phyloP scores from a whole-genome alignment of 2,113 vertebrate genomes.

The Triplophysa tibetana region DNA sequence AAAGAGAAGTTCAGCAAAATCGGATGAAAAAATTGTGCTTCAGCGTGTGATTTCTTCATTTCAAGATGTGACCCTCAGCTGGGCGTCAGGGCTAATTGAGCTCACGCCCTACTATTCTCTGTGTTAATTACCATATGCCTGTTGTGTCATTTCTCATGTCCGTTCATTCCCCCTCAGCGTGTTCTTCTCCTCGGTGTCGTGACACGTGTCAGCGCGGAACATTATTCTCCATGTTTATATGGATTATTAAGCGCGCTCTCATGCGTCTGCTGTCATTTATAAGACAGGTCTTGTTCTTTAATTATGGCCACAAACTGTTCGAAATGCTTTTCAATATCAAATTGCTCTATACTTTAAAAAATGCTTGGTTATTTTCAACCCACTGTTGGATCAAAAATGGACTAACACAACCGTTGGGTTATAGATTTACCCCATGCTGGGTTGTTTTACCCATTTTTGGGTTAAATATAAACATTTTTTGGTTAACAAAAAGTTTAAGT shows the following conservation, averaged over 20 bases:
- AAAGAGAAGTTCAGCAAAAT: slow-evolving; percentile 12
- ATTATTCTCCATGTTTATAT: slow-evolving; percentile 7
- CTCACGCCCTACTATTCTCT: slow-evolving; percentile 20
- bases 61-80: slow-evolving; percentile 10
- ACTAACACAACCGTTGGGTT: too few species aligned
- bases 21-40: slow-evolving; percentile 6
- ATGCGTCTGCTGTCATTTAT: background rate
- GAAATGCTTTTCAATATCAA: background rate
- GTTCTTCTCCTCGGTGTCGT: background rate
- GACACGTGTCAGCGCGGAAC: background rate
- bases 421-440: too few species aligned
- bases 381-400: too few species aligned
- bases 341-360: background rate
- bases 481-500: too few species aligned
- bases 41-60: slow-evolving; percentile 4
- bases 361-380: too few species aligned
- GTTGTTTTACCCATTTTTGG: too few species aligned
- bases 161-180: background rate
- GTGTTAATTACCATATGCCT: background rate
- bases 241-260: slow-evolving; percentile 1
- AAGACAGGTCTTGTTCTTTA: slow-evolving; percentile 24
- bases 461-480: too few species aligned
- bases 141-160: slow-evolving; percentile 9
- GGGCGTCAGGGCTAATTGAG: slow-evolving; percentile 17
- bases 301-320: background rate